These are phyloP conservation scores for Otus scops DNA, from an alignment of 2,797 vertebrate species.

Conservation along the genomic window DNA sequence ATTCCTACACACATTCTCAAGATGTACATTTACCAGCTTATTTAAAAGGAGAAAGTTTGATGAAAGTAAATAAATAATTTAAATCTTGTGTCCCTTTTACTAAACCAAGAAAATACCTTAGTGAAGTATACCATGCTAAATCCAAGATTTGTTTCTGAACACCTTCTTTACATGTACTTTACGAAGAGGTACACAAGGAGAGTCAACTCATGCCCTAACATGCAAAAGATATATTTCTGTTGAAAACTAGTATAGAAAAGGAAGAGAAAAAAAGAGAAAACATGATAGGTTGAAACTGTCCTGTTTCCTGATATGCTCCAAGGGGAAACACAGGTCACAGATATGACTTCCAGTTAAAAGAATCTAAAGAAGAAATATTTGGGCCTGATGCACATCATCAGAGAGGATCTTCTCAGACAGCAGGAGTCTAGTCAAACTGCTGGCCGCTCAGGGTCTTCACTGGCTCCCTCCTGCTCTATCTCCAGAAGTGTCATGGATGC, in stretches of 20 bases:
- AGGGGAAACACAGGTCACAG: not conserved
- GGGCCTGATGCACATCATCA: not conserved
- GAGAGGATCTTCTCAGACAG: not conserved
- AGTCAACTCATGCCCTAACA: not conserved
- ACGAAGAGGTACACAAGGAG: not conserved
- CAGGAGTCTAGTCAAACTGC: not conserved
- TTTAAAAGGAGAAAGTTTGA: not conserved
- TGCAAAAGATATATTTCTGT: not conserved
- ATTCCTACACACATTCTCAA: not conserved
- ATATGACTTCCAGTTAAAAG: not conserved
- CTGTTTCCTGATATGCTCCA: not conserved
- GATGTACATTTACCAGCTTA: not conserved
- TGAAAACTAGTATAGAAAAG: not conserved
- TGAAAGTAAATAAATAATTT: not conserved
- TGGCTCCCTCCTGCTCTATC: not conserved
- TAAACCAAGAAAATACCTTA: not conserved
- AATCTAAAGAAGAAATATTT: not conserved
- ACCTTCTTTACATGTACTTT: not conserved
- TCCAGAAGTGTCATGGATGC: not conserved
- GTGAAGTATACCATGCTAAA: not conserved
- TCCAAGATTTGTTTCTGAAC: not conserved
- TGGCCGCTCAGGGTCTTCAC: accelerated
- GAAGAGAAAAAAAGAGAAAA: not conserved
- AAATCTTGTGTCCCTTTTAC: not conserved
- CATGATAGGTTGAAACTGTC: not conserved